These are phyloP conservation scores for Anguilla obscura DNA, from an alignment of 2,797 vertebrate species.

Conservation along the genomic window DNA sequence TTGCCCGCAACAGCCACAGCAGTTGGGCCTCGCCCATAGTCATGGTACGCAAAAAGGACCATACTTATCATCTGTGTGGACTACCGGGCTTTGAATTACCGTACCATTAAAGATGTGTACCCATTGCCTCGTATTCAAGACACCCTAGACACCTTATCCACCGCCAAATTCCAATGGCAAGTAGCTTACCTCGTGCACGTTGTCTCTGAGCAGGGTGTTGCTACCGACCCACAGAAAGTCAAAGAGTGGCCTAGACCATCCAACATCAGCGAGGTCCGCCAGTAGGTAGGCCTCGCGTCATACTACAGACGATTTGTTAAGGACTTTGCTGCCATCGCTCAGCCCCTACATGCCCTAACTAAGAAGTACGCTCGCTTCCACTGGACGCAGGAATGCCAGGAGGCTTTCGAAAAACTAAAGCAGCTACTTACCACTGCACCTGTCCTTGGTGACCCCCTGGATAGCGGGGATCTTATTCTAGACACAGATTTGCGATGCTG, in stretches of 20 bases:
- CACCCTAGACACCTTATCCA: background rate
- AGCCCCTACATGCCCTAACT: conserved; percentile 31
- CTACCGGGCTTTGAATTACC: background rate
- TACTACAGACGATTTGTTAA: conserved; percentile 42
- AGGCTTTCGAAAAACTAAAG: conserved; percentile 25
- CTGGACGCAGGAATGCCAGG: conserved; percentile 29
- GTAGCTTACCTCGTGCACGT: conserved; percentile 31
- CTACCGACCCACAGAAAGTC: conserved; percentile 30
- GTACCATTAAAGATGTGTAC: background rate
- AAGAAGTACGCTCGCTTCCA: conserved; percentile 39
- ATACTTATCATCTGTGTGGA: background rate
- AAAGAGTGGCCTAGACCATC: conserved; percentile 6
- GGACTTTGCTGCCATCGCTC: conserved; percentile 33
- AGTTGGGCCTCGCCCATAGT: conserved; percentile 33
- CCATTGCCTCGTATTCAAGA: background rate
- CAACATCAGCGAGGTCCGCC: background rate
- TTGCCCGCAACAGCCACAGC: conserved; percentile 26
- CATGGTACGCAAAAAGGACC: conserved; percentile 38
- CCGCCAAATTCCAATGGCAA: background rate
- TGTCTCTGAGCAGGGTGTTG: background rate
- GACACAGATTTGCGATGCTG: conserved; percentile 30
- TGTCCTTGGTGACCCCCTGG: conserved; percentile 25
- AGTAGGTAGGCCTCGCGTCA: conserved; percentile 37
- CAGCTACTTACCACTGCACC: conserved; percentile 15
- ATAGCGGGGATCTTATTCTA: conserved; percentile 10